A percentile compares a stretch with the other conserved stretches of the same genome.
Evolutionary conservation across 2,797 vertebrate species (phyloP).

Genomic region (Loris lydekkerianus): DNA sequence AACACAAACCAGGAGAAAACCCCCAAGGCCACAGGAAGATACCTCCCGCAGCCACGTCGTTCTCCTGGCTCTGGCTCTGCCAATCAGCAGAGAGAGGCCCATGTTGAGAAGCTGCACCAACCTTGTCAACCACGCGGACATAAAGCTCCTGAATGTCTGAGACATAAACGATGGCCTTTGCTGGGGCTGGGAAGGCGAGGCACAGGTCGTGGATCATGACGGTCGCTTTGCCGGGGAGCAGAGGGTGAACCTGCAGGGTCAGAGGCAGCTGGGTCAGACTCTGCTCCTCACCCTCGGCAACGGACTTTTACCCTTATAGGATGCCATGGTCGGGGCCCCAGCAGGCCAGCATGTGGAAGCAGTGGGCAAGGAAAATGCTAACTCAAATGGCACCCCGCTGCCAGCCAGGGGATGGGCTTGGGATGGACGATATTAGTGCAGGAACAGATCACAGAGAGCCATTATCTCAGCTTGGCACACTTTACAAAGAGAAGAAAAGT

Average conservation of each 20-base stretch:
- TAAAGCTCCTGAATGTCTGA: constrained; percentile 96
- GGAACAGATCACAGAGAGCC: too few relatives aligned
- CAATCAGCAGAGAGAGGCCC: neutral
- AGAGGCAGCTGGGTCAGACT: neutral
- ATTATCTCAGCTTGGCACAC: neutral
- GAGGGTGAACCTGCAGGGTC: constrained; percentile 91
- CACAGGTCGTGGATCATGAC: constrained; percentile 95
- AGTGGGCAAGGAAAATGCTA: neutral
- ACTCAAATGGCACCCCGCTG: neutral
- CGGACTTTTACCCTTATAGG: neutral
- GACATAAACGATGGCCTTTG: constrained; percentile 92
- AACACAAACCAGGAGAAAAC: neutral
- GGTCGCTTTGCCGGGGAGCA: constrained; percentile 90
- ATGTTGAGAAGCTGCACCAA: constrained; percentile 82
- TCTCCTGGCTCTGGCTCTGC: neutral
- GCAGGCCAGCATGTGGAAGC: neutral
- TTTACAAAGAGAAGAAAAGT: neutral
- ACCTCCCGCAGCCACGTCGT: fast-evolving
- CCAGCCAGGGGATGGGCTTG: neutral
- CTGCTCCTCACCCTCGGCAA: neutral
- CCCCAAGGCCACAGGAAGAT: neutral
- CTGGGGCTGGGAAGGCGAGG: constrained; percentile 90
- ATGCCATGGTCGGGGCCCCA: neutral
- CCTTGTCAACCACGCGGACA: constrained; percentile 97
- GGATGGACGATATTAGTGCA: too few relatives aligned